Base-by-base conservation (phyloP, 2,797 vertebrate species). In the Danio tinwini region DNA sequence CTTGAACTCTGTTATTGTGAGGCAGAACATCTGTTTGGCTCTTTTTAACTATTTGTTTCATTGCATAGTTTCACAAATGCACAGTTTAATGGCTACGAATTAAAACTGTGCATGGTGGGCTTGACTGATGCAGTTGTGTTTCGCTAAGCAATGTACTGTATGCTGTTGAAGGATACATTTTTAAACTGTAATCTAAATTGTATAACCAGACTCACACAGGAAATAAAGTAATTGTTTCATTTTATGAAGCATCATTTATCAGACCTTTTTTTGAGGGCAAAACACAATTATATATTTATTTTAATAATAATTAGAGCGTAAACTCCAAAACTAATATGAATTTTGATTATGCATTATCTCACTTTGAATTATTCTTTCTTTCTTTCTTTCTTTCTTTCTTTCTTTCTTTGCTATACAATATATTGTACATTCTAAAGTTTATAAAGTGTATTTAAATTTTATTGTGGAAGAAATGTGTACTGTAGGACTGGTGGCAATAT, bases 1-100 rank as follows among this genome's bases (percentile, higher is more conserved):
- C 93, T 93, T 94, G 93, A 94, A 94, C 93, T 91, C 90, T 93
- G 92, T 93, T 93, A 93, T 93, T 93, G 91, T 91, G 90, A 93
- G 91, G 91, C 88, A 88, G 91, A 93, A 91, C 93, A 94, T 93
- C 92, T 94, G 93, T 93, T 94, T 93, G 90, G 89, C 89, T 90
- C 89, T 88, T 91, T 91, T 92, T 89, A 90, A 92, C 88, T 87
- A 83, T 92, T 92, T 92, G 87, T 93, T 90, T 91, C 88, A 87
- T 86, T 89, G 90, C 86, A 85, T 87, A 86, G 83, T 91, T 89
- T 87, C 86, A 83, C 86, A 89, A 90, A 90, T 88, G 84, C 81
- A 84, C 81, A 82, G 67, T 78, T 85, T 85, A 85, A 85, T 84
- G 52, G 74, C 78, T 71, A 52, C 64, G 71, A 67, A 74, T 85